These are phyloP conservation scores for Helleia helle DNA, from an alignment of 2,888 invertebrate species.

Conservation along the genomic window DNA sequence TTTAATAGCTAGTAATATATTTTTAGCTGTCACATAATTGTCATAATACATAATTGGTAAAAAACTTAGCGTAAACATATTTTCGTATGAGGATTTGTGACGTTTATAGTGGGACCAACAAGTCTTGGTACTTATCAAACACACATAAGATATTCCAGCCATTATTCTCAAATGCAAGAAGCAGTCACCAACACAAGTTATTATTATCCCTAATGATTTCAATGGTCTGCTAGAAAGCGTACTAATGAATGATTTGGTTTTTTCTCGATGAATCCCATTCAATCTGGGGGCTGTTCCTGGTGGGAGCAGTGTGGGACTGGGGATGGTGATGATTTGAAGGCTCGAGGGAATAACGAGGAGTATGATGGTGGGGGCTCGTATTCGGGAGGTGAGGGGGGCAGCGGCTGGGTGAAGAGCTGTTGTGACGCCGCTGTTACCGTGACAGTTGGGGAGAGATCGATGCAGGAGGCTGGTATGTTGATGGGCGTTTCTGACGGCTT, in stretches of 20 bases:
- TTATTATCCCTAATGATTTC: conserved; percentile 1
- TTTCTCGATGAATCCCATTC: too few relatives aligned
- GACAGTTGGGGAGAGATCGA: conserved; percentile 60
- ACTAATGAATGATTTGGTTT: conserved; percentile 6
- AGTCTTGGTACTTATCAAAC: background rate
- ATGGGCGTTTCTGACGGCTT: conserved; percentile 61
- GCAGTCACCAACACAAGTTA: background rate
- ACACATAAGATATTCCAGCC: background rate
- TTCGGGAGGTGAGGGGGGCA: conserved; percentile 69
- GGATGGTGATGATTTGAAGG: conserved; percentile 58
- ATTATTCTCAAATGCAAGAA: background rate
- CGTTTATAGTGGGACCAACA: background rate
- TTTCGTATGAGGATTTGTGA: too few relatives aligned
- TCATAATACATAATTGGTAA: too few relatives aligned
- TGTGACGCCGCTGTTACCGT: conserved; percentile 53
- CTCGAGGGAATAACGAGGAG: conserved; percentile 76
- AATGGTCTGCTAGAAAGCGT: conserved; percentile 9
- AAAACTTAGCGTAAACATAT: too few relatives aligned
- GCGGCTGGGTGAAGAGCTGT: conserved; percentile 49
- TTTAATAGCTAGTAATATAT: too few relatives aligned
- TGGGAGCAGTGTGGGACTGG: conserved; percentile 65
- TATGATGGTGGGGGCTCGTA: conserved; percentile 80
- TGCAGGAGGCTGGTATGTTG: conserved; percentile 61
- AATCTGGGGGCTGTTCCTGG: conserved; percentile 57
- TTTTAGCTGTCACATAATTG: too few relatives aligned